Evolutionary conservation across 2,113 vertebrate species (phyloP).

Genomic region (Eulacestoma nigropectus): DNA sequence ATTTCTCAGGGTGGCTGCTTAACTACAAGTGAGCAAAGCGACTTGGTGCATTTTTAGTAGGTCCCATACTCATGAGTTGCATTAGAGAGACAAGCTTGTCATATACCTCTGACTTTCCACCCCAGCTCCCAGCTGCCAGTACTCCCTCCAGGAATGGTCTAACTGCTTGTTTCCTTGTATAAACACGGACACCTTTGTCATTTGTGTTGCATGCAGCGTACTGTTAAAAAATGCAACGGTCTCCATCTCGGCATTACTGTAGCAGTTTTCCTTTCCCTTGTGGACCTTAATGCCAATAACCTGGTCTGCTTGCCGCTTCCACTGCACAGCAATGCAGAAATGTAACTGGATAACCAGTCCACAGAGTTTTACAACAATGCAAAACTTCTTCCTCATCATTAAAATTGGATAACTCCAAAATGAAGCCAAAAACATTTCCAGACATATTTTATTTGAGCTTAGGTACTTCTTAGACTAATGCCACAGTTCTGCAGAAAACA

Average conservation of each 20-base stretch:
- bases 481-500: neutral
- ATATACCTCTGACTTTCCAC: neutral
- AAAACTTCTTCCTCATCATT: conserved; percentile 4
- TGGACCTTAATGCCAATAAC: neutral
- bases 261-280: neutral
- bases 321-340: neutral
- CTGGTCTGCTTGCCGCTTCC: neutral
- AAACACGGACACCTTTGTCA: neutral
- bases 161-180: neutral
- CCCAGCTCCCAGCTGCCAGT: neutral
- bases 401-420: neutral
- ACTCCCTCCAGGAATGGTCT: neutral
- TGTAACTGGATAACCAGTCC: conserved; percentile 1
- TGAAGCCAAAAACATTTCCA: conserved; percentile 19
- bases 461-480: neutral
- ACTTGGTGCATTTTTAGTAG: neutral
- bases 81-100: neutral
- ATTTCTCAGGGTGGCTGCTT: neutral
- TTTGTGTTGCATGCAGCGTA: neutral
- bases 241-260: neutral
- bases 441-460: conserved; percentile 20
- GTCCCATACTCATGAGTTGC: neutral
- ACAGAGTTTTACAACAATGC: neutral
- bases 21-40: neutral
- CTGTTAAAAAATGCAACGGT: neutral